phyloP scores from a whole-genome alignment of 2,113 vertebrate species.

The Forbesichthys agassizii region DNA sequence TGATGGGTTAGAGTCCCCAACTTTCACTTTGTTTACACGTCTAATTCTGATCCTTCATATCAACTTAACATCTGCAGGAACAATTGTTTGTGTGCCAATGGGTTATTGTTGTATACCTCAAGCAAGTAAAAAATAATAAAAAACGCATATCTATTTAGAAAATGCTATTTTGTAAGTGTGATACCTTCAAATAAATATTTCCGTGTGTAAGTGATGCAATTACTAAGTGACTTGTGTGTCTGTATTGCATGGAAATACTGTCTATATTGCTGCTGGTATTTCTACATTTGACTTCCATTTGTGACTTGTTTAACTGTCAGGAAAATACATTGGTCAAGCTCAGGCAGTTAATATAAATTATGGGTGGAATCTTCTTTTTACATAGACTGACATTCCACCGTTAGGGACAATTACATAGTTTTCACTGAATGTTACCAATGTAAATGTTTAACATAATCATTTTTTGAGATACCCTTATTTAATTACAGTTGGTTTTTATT shows the following conservation, averaged over 20 bases:
- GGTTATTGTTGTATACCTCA: constrained; percentile 59
- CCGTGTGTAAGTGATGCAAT: constrained; percentile 69
- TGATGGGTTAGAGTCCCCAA: not conserved
- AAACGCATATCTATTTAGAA: constrained; percentile 36
- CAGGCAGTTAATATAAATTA: no score
- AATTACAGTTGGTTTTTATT: no score
- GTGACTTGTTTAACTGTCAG: no score
- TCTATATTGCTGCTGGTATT: no score
- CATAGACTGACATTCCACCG: no score
- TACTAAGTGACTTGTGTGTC: constrained; percentile 18
- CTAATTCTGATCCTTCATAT: not conserved
- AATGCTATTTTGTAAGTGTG: constrained; percentile 68
- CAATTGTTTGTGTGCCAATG: constrained; percentile 42
- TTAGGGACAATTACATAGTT: no score
- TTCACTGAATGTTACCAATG: no score
- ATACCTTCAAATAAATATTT: constrained; percentile 65
- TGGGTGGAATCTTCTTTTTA: no score
- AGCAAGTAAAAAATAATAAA: constrained; percentile 60
- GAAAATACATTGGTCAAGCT: no score
- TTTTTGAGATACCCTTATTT: no score
- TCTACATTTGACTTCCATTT: no score
- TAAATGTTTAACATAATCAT: no score
- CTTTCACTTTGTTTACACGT: not conserved
- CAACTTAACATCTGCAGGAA: not conserved
- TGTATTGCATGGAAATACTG: constrained; percentile 14